These are phyloP conservation scores for Ochlodes sylvanus DNA, from an alignment of 2,888 invertebrate species.

Conservation along the genomic window DNA sequence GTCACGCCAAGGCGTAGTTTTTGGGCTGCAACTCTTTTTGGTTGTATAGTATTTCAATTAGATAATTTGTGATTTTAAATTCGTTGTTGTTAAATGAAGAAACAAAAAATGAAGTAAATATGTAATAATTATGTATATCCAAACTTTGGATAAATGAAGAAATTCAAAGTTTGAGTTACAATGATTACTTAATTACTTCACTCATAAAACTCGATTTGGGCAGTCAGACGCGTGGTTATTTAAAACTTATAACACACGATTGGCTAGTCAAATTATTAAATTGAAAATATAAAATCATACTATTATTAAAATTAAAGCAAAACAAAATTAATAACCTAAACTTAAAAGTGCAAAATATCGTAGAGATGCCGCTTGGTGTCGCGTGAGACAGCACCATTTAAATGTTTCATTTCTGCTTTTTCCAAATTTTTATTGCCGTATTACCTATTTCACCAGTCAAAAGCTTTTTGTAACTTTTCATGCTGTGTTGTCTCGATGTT, in stretches of 20 bases:
- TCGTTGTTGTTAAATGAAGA: conserved; percentile 32
- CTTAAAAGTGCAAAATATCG: conserved; percentile 28
- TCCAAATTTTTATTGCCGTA: conserved; percentile 10
- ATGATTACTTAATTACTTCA: conserved; percentile 27
- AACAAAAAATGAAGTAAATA: conserved; percentile 29
- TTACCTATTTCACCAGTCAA: neutral
- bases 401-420: conserved; percentile 30
- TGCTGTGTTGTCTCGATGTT: conserved; percentile 18
- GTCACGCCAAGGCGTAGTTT: conserved; percentile 13
- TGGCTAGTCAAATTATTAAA: conserved; percentile 10
- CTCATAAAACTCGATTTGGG: conserved; percentile 23
- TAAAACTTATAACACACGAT: conserved; percentile 10
- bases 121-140: neutral
- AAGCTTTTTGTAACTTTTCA: conserved; percentile 22
- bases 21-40: conserved; percentile 8
- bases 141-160: neutral
- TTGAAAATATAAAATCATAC: neutral
- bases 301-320: neutral
- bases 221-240: conserved; percentile 27
- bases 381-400: conserved; percentile 59
- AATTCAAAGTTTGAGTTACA: neutral
- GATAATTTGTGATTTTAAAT: neutral
- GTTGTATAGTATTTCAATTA: neutral
- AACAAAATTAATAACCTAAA: conserved; percentile 4
- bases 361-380: conserved; percentile 53